Evolutionary conservation across 2,113 vertebrate genomes (phyloP), one percentile per base, ranked within the genome.

Genomic region (Rhinichthys klamathensis): DNA sequence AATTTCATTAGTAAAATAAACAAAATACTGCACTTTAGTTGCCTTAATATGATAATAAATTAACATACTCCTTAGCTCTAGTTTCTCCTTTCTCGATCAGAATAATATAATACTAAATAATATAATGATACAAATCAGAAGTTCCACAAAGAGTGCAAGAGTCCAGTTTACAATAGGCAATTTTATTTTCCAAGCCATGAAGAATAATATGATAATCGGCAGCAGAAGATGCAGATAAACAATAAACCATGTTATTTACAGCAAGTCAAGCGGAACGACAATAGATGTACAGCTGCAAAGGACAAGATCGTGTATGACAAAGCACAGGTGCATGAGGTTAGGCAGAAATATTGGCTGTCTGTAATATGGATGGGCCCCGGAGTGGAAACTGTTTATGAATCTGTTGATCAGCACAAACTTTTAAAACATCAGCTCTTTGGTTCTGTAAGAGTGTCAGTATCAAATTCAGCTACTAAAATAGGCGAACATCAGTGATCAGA

Each of bases 1-100:
- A 80, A 85, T 88, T 91, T 76, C 58, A 41, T 86, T 84, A 51
- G 87, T 89, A 91, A 88, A 91, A 75, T 86, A 89, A 69, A 90
- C 9, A 41, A n/a, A 69, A 41, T 41, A 41, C 67, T 70, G 67
- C 89, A 85, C 87, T 91, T 92, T 86, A 60, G 54, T 18, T 38
- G 30, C 76, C 4, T 70, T 70, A n/a, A 41, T 70, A 41, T 70
- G 67, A 38, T 41, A n/a, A 70, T 41, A 41, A 23, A 41, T 70
- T 3, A n/a, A 70, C 35, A 70, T n/a, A 41, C 18, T 70, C 18
- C 21, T 70, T n/a, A 70, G 21, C 9, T 21, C 21, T 35, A 70
- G 10, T 70, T 70, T n/a, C 35, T 56, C 27, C 2, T 11, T 56
- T 77, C 16, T 51, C 21, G 10, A 70, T 38, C 11, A 41, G 21